Percentiles rank a stretch among this genome's conserved stretches.
These are phyloP conservation scores for Mastomys natalensis DNA, from an alignment of 2,113 vertebrate species.

Conservation along the genomic window DNA sequence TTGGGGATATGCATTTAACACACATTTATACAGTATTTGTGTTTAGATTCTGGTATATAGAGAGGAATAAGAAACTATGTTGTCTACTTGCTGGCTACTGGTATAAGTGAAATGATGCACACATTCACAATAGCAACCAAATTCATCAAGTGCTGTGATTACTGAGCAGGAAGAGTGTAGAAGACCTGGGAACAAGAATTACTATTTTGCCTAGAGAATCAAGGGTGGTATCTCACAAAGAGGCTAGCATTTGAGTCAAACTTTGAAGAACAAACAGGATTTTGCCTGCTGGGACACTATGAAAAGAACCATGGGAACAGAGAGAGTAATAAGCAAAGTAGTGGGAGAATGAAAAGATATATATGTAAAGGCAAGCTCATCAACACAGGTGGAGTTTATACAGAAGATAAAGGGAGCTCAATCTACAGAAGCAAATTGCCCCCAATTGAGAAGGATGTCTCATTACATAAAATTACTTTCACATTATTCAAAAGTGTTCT, in stretches of 20 bases:
- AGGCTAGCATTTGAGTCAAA: constrained; percentile 16
- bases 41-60: not conserved
- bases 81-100: not conserved
- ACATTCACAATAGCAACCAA: not conserved
- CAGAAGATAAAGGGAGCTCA: not conserved
- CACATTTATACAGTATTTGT: not conserved
- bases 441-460: not conserved
- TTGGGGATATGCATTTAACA: not conserved
- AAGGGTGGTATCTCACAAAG: not conserved
- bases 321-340: not conserved
- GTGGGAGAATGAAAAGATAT: not conserved
- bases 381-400: not conserved
- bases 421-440: not conserved
- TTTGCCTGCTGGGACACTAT: constrained; percentile 16
- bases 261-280: constrained; percentile 39
- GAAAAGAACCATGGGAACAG: not conserved
- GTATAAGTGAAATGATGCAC: not conserved
- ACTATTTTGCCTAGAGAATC: not conserved
- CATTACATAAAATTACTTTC: not conserved
- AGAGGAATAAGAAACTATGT: not conserved
- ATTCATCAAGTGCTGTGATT: not conserved
- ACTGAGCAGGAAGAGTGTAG: not conserved
- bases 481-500: not conserved
- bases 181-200: not conserved
- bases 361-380: constrained; percentile 8